Evolutionary conservation across 2,888 invertebrate genomes (phyloP).

Genomic region (Heliconius ismenius): DNA sequence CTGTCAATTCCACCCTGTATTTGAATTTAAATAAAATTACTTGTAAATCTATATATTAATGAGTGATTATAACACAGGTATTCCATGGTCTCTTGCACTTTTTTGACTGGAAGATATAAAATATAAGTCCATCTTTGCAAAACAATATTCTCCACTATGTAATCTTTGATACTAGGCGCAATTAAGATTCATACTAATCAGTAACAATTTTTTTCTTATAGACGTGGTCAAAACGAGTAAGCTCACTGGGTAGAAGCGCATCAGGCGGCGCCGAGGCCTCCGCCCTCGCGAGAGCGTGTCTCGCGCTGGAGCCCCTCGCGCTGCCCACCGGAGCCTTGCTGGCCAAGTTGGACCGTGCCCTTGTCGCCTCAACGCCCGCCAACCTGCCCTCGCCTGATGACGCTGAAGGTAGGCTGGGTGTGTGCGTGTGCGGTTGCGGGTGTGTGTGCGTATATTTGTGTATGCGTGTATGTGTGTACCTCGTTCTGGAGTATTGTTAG

Average conservation of each 20-base stretch:
- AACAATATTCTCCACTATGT: background rate
- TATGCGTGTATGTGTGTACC: background rate
- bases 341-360: constrained; percentile 85
- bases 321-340: constrained; percentile 91
- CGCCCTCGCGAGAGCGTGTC: constrained; percentile 75
- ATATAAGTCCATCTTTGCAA: background rate
- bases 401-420: background rate
- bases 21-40: no score
- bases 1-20: no score
- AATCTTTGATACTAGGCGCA: background rate
- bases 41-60: no score
- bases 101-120: no score
- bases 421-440: background rate
- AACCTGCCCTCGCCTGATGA: constrained; percentile 24
- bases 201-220: constrained; percentile 42
- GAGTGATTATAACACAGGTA: no score
- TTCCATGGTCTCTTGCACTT: no score
- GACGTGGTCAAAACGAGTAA: constrained; percentile 71
- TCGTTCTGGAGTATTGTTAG: background rate
- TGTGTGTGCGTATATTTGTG: background rate
- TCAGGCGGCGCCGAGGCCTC: constrained; percentile 59
- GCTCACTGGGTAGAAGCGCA: constrained; percentile 49
- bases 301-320: constrained; percentile 90
- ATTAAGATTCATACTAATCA: no score
- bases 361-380: constrained; percentile 68